Evolutionary conservation across 1,140 invertebrate species (phyloP).

Genomic region (Heterodera carotae): DNA sequence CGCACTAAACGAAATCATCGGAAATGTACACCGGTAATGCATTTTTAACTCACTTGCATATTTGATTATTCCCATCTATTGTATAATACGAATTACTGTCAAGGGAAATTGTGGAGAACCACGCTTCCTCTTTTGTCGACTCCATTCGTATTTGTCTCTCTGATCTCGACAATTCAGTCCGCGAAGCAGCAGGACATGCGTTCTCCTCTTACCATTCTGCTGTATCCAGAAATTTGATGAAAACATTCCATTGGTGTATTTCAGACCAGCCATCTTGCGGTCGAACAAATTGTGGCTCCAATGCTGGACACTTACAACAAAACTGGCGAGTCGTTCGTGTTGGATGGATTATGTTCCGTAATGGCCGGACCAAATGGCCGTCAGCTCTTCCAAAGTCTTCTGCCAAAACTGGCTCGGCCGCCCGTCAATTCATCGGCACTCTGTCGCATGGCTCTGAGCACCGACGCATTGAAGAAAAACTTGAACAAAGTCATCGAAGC

Average conservation of each 20-base stretch:
- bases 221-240: not conserved
- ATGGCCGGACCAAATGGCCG: slow-evolving; percentile 78
- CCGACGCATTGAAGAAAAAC: slow-evolving; percentile 86
- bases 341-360: slow-evolving; percentile 48
- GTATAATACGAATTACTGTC: not conserved
- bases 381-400: slow-evolving; percentile 89
- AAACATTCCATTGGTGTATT: not conserved
- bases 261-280: slow-evolving; percentile 76
- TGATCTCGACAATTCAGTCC: slow-evolving; percentile 70
- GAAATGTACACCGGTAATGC: slow-evolving; percentile 83
- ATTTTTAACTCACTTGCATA: slow-evolving; percentile 73
- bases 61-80: not conserved
- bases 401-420: slow-evolving; percentile 75
- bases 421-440: slow-evolving; percentile 87
- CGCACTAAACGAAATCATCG: slow-evolving; percentile 95
- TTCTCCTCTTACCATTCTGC: slow-evolving; percentile 84
- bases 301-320: slow-evolving; percentile 79
- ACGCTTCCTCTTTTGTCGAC: slow-evolving; percentile 94
- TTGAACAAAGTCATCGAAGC: slow-evolving; percentile 87
- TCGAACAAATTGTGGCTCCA: slow-evolving; percentile 93
- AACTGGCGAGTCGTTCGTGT: slow-evolving; percentile 70
- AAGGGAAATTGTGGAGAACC: slow-evolving; percentile 70
- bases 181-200: slow-evolving; percentile 89
- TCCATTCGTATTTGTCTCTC: slow-evolving; percentile 69
- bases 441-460: slow-evolving; percentile 86